Evolutionary conservation across 2,797 vertebrate species (phyloP).

Genomic region (Leptoclinus maculatus): DNA sequence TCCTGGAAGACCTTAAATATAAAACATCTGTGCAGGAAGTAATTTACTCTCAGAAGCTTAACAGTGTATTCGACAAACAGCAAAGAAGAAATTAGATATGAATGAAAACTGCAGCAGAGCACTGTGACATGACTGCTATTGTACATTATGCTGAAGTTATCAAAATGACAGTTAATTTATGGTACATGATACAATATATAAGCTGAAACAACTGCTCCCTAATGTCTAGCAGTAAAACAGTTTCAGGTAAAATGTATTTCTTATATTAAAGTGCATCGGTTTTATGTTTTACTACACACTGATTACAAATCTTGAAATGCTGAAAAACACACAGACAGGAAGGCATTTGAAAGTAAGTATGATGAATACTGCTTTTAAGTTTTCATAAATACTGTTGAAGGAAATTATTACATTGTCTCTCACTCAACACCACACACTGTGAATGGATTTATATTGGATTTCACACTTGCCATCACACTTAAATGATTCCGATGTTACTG

Average conservation of each 20-base stretch:
- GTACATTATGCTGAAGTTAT: not conserved
- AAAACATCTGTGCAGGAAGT: not conserved
- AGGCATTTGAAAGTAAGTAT: not conserved
- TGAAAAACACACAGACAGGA: not conserved
- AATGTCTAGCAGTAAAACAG: not conserved
- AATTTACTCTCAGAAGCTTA: not conserved
- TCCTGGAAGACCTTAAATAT: too few species aligned
- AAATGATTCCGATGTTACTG: conserved; percentile 65
- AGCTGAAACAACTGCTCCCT: not conserved
- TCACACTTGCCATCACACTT: conserved; percentile 73
- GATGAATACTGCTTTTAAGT: conserved; percentile 36
- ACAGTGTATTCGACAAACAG: not conserved
- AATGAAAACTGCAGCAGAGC: not conserved
- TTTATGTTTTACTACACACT: not conserved
- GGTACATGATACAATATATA: not conserved
- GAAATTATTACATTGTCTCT: conserved; percentile 52
- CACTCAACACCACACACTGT: conserved; percentile 37
- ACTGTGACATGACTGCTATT: too few species aligned
- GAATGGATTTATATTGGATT: conserved; percentile 66
- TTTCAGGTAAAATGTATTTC: not conserved
- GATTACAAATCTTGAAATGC: not conserved
- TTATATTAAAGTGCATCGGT: not conserved
- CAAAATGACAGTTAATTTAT: not conserved
- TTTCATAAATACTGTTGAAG: conserved; percentile 35
- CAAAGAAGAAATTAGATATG: not conserved